Percentiles rank a stretch among this genome's conserved stretches.
Conservation (phyloP, 2,888 invertebrate species). For the Octonoba sinensis region DNA sequence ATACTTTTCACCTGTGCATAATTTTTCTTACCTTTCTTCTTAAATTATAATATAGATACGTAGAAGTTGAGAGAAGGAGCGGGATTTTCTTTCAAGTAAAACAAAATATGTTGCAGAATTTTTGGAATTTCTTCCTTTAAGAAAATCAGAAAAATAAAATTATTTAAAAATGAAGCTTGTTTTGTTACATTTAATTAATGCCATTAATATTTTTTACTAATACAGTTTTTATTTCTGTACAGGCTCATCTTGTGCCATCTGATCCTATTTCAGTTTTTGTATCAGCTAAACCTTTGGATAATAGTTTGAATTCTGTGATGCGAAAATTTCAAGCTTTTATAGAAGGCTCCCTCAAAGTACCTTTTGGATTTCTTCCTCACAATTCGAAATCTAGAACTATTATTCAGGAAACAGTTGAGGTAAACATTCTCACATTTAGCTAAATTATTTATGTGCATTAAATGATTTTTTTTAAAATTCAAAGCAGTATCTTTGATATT, state of each 20-base stretch:
- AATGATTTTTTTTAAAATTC: background rate
- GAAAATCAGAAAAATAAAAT: too few relatives aligned
- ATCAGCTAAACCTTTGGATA: slow-evolving; percentile 74
- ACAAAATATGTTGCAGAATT: too few relatives aligned
- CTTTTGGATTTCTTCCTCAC: slow-evolving; percentile 76
- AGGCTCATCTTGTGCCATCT: slow-evolving; percentile 88
- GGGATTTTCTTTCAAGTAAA: too few relatives aligned
- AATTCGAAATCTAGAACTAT: slow-evolving; percentile 75
- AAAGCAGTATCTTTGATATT: too few relatives aligned
- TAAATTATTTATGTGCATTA: background rate
- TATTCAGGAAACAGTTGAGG: slow-evolving; percentile 77
- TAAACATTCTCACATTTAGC: slow-evolving; percentile 57
- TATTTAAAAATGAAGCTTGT: too few relatives aligned
- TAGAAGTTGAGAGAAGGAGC: too few relatives aligned
- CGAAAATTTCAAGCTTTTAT: slow-evolving; percentile 82
- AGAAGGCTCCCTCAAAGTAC: slow-evolving; percentile 84
- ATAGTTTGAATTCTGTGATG: slow-evolving; percentile 76
- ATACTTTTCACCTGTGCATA: background rate
- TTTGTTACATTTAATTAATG: too few relatives aligned
- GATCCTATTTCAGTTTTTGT: slow-evolving; percentile 90
- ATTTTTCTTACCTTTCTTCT: background rate
- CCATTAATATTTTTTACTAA: too few relatives aligned
- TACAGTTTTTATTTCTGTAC: background rate
- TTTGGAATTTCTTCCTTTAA: too few relatives aligned
- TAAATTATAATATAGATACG: slow-evolving; percentile 64